phyloP scores from a whole-genome alignment of 2,888 invertebrate genomes.

The Andrena bucephala region DNA sequence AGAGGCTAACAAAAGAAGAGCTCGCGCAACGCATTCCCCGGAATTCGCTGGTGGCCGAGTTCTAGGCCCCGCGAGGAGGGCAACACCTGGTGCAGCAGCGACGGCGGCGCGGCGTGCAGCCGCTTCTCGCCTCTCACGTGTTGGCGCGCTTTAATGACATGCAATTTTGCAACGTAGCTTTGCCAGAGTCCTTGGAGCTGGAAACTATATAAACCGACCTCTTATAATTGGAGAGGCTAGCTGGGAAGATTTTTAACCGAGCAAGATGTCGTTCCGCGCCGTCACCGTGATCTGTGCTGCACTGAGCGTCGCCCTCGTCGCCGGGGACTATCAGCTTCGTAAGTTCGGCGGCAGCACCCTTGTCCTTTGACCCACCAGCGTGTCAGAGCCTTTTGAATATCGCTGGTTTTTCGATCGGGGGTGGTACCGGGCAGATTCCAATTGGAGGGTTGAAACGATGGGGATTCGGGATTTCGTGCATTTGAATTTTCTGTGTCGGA shows the following conservation, averaged over 20 bases:
- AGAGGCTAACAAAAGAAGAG: constrained; percentile 51
- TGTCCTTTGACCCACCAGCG: too few species aligned
- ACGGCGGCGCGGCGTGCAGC: constrained; percentile 27
- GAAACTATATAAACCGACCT: constrained; percentile 84
- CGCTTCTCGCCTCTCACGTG: constrained; percentile 77
- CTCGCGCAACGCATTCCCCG: constrained; percentile 43
- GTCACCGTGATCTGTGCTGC: constrained; percentile 50
- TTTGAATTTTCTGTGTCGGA: too few species aligned
- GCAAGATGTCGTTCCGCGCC: constrained; percentile 74
- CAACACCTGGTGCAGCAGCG: constrained; percentile 28
- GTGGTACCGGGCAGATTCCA: too few species aligned
- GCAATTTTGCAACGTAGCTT: constrained; percentile 83
- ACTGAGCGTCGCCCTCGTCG: constrained; percentile 50
- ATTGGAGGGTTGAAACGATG: too few species aligned
- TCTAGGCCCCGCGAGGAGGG: constrained; percentile 21
- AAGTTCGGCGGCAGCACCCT: constrained; percentile 42
- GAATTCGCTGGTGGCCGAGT: constrained; percentile 30
- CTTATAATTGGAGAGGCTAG: constrained; percentile 79
- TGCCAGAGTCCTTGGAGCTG: constrained; percentile 82
- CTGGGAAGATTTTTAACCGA: constrained; percentile 78
- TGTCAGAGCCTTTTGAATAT: too few species aligned
- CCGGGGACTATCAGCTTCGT: constrained; percentile 62
- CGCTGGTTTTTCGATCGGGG: too few species aligned
- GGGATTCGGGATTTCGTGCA: too few species aligned
- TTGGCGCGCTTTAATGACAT: constrained; percentile 81